Evolutionary conservation across 2,113 vertebrate species (phyloP).

Genomic region (Oophaga pumilio): DNA sequence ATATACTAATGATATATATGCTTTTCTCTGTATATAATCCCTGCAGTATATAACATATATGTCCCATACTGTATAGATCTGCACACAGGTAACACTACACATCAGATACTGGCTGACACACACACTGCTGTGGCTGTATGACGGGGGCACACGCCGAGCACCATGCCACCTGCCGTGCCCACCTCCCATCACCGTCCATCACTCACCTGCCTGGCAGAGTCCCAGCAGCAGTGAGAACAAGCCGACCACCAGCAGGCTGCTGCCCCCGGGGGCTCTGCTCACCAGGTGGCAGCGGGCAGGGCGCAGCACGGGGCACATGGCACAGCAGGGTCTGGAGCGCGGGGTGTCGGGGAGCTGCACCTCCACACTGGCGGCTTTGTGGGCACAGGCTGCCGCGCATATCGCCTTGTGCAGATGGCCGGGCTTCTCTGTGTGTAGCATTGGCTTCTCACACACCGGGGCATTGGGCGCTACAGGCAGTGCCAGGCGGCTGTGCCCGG

Average conservation of each 20-base stretch:
- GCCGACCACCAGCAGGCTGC: constrained; percentile 29
- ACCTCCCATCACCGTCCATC: not conserved
- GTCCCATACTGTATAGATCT: too few species aligned
- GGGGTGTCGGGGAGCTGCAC: not conserved
- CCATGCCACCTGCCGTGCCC: not conserved
- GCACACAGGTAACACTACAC: too few species aligned
- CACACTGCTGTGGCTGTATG: too few species aligned
- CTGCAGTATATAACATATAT: too few species aligned
- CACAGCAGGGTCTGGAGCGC: not conserved
- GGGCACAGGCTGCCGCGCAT: constrained; percentile 33
- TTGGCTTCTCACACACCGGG: not conserved
- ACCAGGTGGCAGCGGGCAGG: not conserved
- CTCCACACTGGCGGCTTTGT: constrained; percentile 19
- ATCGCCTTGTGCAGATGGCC: constrained; percentile 23
- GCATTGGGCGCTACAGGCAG: constrained; percentile 29
- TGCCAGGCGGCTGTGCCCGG: not conserved
- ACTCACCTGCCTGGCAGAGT: constrained; percentile 55
- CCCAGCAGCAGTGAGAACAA: constrained; percentile 43
- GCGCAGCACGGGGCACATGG: constrained; percentile 19
- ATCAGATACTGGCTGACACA: too few species aligned
- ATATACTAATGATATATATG: too few species aligned
- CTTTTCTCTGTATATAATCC: too few species aligned
- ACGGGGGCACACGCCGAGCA: not conserved
- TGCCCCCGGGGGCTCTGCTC: not conserved
- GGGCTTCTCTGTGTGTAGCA: constrained; percentile 8